A percentile compares a stretch with the other conserved stretches of the same genome.
phyloP scores from a whole-genome alignment of 2,888 invertebrate species.

The Sminthurides aquaticus region DNA sequence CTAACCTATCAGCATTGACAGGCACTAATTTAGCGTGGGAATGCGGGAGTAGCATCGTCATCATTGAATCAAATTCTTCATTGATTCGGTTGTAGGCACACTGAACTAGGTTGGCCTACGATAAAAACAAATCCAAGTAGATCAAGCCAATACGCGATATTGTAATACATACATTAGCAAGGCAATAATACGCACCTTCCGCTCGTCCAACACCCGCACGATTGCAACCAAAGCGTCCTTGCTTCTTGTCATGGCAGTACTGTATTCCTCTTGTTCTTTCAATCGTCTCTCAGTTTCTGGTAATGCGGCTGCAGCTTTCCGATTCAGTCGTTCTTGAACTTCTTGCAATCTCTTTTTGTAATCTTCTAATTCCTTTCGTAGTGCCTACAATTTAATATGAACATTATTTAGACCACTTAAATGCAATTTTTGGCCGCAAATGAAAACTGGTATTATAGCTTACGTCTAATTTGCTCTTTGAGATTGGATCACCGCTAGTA shows the following conservation, averaged over 20 bases:
- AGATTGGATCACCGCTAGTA: not conserved
- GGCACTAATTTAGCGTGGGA: constrained; percentile 76
- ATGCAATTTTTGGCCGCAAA: too few species aligned
- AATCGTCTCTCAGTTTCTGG: constrained; percentile 53
- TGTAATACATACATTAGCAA: not conserved
- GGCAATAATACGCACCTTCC: constrained; percentile 58
- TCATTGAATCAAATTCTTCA: constrained; percentile 89
- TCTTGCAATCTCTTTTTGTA: constrained; percentile 27
- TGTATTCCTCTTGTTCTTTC: constrained; percentile 55
- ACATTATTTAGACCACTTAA: constrained; percentile 2
- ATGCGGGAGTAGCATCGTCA: constrained; percentile 80
- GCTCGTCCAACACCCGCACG: constrained; percentile 79
- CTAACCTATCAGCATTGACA: constrained; percentile 53
- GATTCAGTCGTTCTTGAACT: constrained; percentile 27
- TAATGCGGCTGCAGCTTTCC: constrained; percentile 29
- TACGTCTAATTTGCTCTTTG: constrained; percentile 1
- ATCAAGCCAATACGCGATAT: not conserved
- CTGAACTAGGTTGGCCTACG: constrained; percentile 22
- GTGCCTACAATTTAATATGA: constrained; percentile 26
- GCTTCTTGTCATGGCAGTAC: constrained; percentile 65
- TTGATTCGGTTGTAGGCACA: constrained; percentile 61
- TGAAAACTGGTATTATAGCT: too few species aligned
- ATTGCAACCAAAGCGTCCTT: constrained; percentile 65
- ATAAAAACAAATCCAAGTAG: too few species aligned
- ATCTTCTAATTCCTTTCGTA: constrained; percentile 27